Evolutionary conservation across 2,113 vertebrate species (phyloP).

Genomic region (Notothenia rossii): DNA sequence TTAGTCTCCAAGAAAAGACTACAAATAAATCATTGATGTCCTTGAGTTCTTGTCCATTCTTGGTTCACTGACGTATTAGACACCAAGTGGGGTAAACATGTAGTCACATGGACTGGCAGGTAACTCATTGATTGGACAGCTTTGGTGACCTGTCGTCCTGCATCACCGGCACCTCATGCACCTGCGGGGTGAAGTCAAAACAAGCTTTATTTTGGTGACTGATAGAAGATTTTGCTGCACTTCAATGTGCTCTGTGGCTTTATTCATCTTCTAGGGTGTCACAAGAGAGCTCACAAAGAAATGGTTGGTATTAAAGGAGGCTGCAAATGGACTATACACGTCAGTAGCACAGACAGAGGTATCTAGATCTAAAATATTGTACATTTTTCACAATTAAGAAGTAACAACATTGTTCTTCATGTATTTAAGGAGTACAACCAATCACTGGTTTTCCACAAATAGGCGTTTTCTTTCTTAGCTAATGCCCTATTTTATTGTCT

Average conservation of each 20-base stretch:
- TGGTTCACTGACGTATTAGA: slow-evolving; percentile 26
- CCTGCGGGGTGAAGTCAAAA: slow-evolving; percentile 31
- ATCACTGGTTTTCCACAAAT: too few species aligned
- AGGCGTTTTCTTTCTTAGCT: too few species aligned
- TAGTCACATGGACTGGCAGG: slow-evolving; percentile 18
- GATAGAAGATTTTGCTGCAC: slow-evolving; percentile 6
- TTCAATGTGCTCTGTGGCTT: slow-evolving; percentile 3
- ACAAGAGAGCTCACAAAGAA: not conserved
- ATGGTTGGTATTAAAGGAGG: slow-evolving; percentile 2
- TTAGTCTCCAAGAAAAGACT: slow-evolving; percentile 2
- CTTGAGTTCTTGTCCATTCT: slow-evolving; percentile 25
- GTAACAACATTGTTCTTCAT: too few species aligned
- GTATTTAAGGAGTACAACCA: too few species aligned
- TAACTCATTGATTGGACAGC: slow-evolving; percentile 12
- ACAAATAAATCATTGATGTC: not conserved
- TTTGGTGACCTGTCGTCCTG: slow-evolving; percentile 1
- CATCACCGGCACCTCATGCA: slow-evolving; percentile 11
- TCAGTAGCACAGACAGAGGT: slow-evolving; percentile 7
- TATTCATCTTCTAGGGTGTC: slow-evolving; percentile 26
- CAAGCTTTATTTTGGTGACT: slow-evolving; percentile 31
- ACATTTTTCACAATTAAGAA: too few species aligned
- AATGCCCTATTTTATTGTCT: too few species aligned
- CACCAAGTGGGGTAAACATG: slow-evolving; percentile 7
- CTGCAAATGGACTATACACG: not conserved
- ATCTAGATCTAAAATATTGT: too few species aligned